These are phyloP conservation scores for Larimichthys polyactis DNA, from an alignment of 2,113 vertebrate genomes.

Conservation along the genomic window DNA sequence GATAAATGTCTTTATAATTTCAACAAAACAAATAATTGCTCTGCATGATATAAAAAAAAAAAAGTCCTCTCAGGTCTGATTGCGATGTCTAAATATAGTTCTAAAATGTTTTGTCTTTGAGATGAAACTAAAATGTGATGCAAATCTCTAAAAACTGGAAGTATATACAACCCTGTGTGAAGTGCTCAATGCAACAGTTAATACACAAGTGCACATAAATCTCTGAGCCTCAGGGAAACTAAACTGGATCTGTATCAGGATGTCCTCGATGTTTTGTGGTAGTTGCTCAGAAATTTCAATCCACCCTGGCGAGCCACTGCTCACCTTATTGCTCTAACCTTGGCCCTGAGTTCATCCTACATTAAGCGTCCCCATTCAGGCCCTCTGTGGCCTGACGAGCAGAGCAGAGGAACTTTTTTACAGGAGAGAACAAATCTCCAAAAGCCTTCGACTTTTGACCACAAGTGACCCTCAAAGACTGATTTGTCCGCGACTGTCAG, in stretches of 20 bases:
- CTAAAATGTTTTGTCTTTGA: constrained; percentile 26
- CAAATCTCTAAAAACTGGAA: constrained; percentile 41
- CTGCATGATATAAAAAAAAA: constrained; percentile 41
- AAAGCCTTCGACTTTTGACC: background rate
- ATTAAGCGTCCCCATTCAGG: background rate
- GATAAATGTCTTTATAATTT: constrained; percentile 43
- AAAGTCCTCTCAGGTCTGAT: constrained; percentile 26
- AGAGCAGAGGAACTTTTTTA: constrained; percentile 1
- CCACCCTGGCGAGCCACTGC: background rate
- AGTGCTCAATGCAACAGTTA: constrained; percentile 23
- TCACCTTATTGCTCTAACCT: constrained; percentile 58
- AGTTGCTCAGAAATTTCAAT: background rate
- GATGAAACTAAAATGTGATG: constrained; percentile 34
- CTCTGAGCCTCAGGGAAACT: constrained; percentile 11
- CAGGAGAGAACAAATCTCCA: background rate
- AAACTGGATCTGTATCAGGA: background rate
- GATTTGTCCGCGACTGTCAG: no score
- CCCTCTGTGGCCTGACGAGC: background rate
- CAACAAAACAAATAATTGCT: constrained; percentile 1
- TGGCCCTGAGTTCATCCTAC: constrained; percentile 47
- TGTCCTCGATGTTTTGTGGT: background rate
- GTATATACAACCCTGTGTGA: constrained; percentile 47
- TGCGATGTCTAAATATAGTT: constrained; percentile 16
- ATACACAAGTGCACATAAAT: constrained; percentile 41
- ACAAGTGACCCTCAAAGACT: background rate